A percentile compares a stretch with the other conserved stretches of the same genome.
Conservation (phyloP, 2,113 vertebrate genomes). For the Hipposideros armiger region DNA sequence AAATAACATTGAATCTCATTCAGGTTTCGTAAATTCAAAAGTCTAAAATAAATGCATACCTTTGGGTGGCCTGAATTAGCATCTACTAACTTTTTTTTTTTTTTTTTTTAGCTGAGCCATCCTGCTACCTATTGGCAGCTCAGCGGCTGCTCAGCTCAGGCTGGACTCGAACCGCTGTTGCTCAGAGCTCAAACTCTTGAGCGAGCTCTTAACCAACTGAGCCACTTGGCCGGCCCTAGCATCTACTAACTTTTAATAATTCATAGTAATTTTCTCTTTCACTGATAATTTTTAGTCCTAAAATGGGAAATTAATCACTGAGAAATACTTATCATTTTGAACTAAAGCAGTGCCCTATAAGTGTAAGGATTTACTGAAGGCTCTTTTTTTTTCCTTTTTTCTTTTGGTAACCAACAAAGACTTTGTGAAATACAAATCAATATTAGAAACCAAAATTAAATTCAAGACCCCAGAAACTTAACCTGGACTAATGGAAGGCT, state of each 20-base stretch:
- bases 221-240: too few species aligned
- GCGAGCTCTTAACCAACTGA: too few species aligned
- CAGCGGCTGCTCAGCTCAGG: too few species aligned
- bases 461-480: constrained; percentile 69
- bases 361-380: constrained; percentile 40
- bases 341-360: constrained; percentile 69
- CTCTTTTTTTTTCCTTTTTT: background rate
- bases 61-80: constrained; percentile 7
- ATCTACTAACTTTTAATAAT: constrained; percentile 52
- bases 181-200: too few species aligned
- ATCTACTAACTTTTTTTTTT: constrained; percentile 51
- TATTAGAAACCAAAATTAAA: constrained; percentile 73
- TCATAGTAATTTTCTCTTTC: constrained; percentile 65
- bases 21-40: constrained; percentile 53
- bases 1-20: constrained; percentile 31
- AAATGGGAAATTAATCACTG: constrained; percentile 55
- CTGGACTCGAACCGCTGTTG: too few species aligned
- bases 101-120: too few species aligned
- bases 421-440: constrained; percentile 77
- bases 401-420: constrained; percentile 38
- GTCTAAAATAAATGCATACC: constrained; percentile 39
- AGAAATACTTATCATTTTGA: constrained; percentile 27
- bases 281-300: constrained; percentile 64
- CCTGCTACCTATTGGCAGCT: too few species aligned
- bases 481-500: constrained; percentile 62